phyloP scores from a whole-genome alignment of 2,113 vertebrate species.

The Apodemus sylvaticus region DNA sequence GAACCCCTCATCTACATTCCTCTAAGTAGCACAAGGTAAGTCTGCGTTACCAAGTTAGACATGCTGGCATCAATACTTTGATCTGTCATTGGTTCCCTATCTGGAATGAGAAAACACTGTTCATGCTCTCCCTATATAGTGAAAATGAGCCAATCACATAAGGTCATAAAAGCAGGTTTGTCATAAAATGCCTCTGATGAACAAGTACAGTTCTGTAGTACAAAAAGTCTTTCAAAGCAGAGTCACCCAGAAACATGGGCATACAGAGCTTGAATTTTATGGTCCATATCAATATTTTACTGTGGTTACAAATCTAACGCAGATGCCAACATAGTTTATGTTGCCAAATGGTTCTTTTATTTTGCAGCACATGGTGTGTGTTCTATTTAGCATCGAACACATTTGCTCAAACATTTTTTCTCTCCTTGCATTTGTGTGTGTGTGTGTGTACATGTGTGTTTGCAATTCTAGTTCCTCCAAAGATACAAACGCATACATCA shows the following conservation, averaged over 20 bases:
- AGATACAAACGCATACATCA: constrained; percentile 84
- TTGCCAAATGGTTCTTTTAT: constrained; percentile 88
- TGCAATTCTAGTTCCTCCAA: constrained; percentile 79
- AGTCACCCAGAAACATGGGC: constrained; percentile 71
- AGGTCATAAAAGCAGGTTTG: constrained; percentile 55
- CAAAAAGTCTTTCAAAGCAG: constrained; percentile 70
- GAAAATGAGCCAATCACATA: constrained; percentile 61
- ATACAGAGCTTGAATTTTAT: constrained; percentile 83
- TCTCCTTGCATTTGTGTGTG: constrained; percentile 35
- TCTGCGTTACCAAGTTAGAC: background rate
- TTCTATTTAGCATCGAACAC: constrained; percentile 88
- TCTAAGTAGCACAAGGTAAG: background rate
- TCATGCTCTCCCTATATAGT: background rate
- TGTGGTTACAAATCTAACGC: constrained; percentile 84
- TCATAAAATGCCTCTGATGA: constrained; percentile 55
- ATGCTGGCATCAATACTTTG: background rate
- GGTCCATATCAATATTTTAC: constrained; percentile 87
- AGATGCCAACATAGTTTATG: constrained; percentile 89
- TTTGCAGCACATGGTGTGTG: constrained; percentile 86
- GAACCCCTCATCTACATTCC: background rate
- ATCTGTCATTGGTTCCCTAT: background rate
- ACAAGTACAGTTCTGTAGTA: constrained; percentile 30
- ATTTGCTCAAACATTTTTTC: constrained; percentile 85
- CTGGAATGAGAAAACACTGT: background rate
- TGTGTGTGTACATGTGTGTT: constrained; percentile 68